Base-by-base conservation (phyloP, 2,113 vertebrate species). In the Sorex araneus region DNA sequence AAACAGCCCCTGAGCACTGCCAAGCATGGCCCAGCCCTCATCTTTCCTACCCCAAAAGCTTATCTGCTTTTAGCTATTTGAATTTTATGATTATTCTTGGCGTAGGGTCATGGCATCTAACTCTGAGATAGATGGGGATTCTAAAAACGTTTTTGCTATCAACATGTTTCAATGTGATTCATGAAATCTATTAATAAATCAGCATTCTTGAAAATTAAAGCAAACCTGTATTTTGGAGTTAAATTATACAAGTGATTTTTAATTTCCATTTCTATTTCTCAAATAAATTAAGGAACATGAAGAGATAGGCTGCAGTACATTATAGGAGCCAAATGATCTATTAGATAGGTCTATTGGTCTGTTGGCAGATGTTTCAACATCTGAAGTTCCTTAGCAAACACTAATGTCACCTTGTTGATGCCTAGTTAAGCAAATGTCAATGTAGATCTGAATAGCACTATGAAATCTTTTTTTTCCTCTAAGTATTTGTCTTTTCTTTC, bases 51-150 rank as follows among this genome's bases (percentile, higher is more conserved):
- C 57, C 57, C 16, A 60, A 60, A 60, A 60, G 43, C 28, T 77
- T 93, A 69, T 32, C 32, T 84, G 50, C 30, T 28, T 84, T 28
- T 84, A 81, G 83, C 45, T 34, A 70, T 86, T 96, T 90, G 73
- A 94, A 40, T 91, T 88, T 90, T 95, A 30, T 87, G 78, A 87
- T 87, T 73, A 77, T 74, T 86, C 40, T n/a, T 69, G 36, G 25
- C 40, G 74, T 79, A 80, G 2, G 80, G 92, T 15, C 1, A 40
- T 54, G 9, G 1, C 92, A 25, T 32, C 64, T 93, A n/a, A 8
- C 57, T 84, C 19, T 95, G 73, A 89, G 19, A 94, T 69, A 95
- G 94, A 91, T 3, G 34, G 0, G 0, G 11, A 73, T 87, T 64
- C 9, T 74, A 67, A 92, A 81, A 7, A 78, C 30, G 32, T 75